Percentiles rank a stretch among this genome's conserved stretches.
Conservation (phyloP, 1,140 invertebrate species). For the Drosophila watanabei region DNA sequence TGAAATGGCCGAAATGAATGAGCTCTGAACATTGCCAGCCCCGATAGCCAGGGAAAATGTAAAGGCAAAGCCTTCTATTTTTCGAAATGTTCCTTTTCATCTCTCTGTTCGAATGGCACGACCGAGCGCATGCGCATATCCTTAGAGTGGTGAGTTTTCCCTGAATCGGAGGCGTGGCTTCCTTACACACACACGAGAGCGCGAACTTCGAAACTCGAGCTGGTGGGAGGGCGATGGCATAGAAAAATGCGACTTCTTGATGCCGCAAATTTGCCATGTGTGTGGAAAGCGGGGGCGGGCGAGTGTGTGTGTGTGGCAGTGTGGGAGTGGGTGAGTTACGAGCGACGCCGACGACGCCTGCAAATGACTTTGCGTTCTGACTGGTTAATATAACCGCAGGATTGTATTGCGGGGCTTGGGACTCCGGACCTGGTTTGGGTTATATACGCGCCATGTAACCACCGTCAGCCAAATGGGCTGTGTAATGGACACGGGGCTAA, state of each 20-base stretch:
- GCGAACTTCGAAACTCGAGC: neutral
- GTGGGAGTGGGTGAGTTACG: constrained; percentile 30
- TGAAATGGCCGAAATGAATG: constrained; percentile 42
- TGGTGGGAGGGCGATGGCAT: constrained; percentile 31
- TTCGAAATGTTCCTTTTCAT: constrained; percentile 38
- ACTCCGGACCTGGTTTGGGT: constrained; percentile 22
- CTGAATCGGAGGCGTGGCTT: constrained; percentile 59
- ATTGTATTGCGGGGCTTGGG: constrained; percentile 57
- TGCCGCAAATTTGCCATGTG: constrained; percentile 81
- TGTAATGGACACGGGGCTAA: constrained; percentile 52
- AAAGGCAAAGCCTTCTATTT: constrained; percentile 39
- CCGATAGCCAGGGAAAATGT: neutral
- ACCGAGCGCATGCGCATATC: constrained; percentile 37
- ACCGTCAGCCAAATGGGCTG: constrained; percentile 59
- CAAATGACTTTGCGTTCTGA: constrained; percentile 85
- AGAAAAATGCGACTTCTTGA: constrained; percentile 85
- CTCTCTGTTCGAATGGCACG: constrained; percentile 20
- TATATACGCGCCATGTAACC: constrained; percentile 41
- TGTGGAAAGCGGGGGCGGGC: constrained; percentile 10
- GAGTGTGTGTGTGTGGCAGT: neutral
- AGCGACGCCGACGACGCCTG: constrained; percentile 42
- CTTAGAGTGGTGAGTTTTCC: constrained; percentile 71
- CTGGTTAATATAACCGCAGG: constrained; percentile 86
- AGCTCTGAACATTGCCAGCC: constrained; percentile 1
- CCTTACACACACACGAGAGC: constrained; percentile 1